These are phyloP conservation scores for Zingel zingel DNA, from an alignment of 2,113 vertebrate species.

Conservation along the genomic window DNA sequence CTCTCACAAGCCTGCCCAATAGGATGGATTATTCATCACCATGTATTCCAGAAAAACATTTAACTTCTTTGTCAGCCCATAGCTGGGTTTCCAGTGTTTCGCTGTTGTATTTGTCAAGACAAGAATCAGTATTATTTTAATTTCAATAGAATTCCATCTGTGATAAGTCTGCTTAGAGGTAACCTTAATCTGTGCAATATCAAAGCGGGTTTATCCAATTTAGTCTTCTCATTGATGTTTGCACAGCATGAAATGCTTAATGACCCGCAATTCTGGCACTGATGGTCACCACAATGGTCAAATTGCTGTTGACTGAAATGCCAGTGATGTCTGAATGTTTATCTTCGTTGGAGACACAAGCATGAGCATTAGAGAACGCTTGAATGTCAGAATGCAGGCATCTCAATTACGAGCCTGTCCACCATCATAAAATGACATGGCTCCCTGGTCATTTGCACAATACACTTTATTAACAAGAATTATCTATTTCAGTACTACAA, in stretches of 20 bases:
- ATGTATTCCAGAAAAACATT: background rate
- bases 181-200: conserved; percentile 25
- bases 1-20: conserved; percentile 1
- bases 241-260: conserved; percentile 66
- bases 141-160: conserved; percentile 31
- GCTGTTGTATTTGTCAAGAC: background rate
- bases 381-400: conserved; percentile 41
- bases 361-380: background rate
- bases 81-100: background rate
- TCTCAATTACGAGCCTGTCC: conserved; percentile 52
- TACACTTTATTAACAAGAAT: background rate
- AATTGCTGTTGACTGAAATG: conserved; percentile 46
- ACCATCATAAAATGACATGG: background rate
- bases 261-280: conserved; percentile 38
- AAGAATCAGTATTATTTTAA: conserved; percentile 27
- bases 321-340: conserved; percentile 42
- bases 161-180: conserved; percentile 9
- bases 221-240: conserved; percentile 42
- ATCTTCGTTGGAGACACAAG: conserved; percentile 35
- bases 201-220: conserved; percentile 26
- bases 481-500: background rate
- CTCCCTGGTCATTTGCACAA: conserved; percentile 8
- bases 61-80: background rate
- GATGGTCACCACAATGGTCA: conserved; percentile 38
- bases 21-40: conserved; percentile 24